A percentile compares a stretch with the other conserved stretches of the same genome.
Conservation (phyloP, 2,113 vertebrate genomes). For the Mungos mungo region DNA sequence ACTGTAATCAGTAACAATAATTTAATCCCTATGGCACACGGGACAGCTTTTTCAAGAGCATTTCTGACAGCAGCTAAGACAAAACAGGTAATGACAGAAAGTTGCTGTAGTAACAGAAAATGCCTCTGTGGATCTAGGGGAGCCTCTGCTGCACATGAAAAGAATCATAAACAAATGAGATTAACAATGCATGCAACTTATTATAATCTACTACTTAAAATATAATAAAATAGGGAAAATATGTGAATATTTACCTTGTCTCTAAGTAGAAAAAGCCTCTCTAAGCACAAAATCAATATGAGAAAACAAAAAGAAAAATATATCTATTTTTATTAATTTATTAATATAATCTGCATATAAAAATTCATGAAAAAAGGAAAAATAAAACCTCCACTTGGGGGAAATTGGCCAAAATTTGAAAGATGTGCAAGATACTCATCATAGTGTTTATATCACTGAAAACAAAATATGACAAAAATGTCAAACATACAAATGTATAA, state of each 20-base stretch:
- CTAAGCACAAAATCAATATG: neutral
- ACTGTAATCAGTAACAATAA: neutral
- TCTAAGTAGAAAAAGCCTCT: neutral
- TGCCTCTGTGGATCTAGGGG: neutral
- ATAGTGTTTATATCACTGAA: neutral
- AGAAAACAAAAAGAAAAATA: neutral
- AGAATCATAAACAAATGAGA: slow-evolving; percentile 19
- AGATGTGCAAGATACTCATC: neutral
- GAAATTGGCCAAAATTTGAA: neutral
- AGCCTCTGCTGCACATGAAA: neutral
- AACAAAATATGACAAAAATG: neutral
- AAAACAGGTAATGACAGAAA: neutral
- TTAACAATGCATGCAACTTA: neutral
- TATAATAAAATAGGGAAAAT: neutral
- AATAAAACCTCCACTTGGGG: neutral
- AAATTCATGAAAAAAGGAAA: slow-evolving; percentile 36
- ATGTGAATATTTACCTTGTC: neutral
- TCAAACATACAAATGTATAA: neutral
- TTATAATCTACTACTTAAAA: slow-evolving; percentile 1
- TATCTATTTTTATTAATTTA: neutral
- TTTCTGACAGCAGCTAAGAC: neutral
- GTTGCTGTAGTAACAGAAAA: neutral
- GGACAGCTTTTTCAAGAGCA: neutral
- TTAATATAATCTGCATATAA: neutral
- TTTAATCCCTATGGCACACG: neutral